Evolutionary conservation across 2,888 invertebrate species (phyloP), one percentile per base, ranked within the genome.

Genomic region (Eucriotettix oculatus): DNA sequence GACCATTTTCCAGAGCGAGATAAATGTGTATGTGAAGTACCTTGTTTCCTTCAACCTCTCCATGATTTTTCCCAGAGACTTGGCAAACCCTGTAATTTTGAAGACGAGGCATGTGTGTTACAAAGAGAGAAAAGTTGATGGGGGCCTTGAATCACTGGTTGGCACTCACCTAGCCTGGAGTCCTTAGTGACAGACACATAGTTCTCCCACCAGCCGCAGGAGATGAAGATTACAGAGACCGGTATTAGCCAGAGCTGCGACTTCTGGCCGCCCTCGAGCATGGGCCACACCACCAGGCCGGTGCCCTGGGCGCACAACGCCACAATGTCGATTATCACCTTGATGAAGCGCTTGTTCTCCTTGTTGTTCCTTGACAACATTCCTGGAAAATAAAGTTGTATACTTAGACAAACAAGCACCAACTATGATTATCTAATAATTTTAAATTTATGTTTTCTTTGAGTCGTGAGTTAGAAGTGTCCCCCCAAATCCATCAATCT

Each of bases 161-260:
- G 40, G 64, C 65, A 43, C 59, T 64, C 42, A 65, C 66, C 61
- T 56, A 67, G 63, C 16, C 66, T 66, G 10, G 66, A 66, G 40
- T 68, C 64, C 58, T 69, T 68, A 53, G 71, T 71, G 10, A 86
- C 52, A 29, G 58, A 55, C 9, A 86, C 78, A 70, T 80, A 91
- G 72, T 90, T 91, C 70, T 87, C 86, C 90, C 90, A 91, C 89
- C 90, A 92, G 29, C 86, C 85, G 55, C 83, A 75, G 0, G 90
- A 90, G 59, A 85, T 79, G 41, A 89, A 74, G 42, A 86, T 66
- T 58, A 86, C 75, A 5, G 86, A 80, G 7, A 84, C 65, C 0
- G 86, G 83, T 63, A 84, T 67, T 14, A 80, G 70, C 81, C 85
- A 86, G 11, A 83, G 69, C 1, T 73, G 70, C 1, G 71, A 66